Conservation (phyloP, 2,888 invertebrate species). For the Pharmacophagus antenor region DNA sequence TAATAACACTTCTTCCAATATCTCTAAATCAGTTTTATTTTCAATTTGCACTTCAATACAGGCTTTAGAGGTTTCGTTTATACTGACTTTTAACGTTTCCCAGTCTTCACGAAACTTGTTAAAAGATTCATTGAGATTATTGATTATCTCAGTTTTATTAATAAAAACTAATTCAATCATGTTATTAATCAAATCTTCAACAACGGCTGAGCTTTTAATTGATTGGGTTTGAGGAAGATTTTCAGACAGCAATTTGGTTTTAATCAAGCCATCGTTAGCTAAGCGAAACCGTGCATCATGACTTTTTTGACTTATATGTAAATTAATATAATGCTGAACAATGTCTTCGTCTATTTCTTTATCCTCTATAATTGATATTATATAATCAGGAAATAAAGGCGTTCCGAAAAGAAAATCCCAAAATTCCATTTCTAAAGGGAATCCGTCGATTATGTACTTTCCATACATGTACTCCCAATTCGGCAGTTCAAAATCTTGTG, state of each 20-base stretch:
- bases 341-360: constrained; percentile 62
- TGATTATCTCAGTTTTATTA: constrained; percentile 34
- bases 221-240: constrained; percentile 32
- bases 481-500: constrained; percentile 45
- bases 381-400: constrained; percentile 76
- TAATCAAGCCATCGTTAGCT: constrained; percentile 57
- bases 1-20: constrained; percentile 59
- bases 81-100: constrained; percentile 61
- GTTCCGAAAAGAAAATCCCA: constrained; percentile 67
- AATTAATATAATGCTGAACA: constrained; percentile 54
- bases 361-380: constrained; percentile 77
- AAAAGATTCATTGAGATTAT: constrained; percentile 46
- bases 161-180: constrained; percentile 35
- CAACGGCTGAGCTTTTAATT: constrained; percentile 45
- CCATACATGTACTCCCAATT: constrained; percentile 54
- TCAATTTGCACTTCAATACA: constrained; percentile 70
- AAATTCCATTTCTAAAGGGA: constrained; percentile 72
- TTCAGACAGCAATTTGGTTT: constrained; percentile 47
- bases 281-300: constrained; percentile 50
- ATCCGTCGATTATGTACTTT: constrained; percentile 83
- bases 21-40: constrained; percentile 61
- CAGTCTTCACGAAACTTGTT: constrained; percentile 65
- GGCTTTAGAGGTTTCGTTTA: constrained; percentile 62
- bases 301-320: constrained; percentile 51
- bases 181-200: constrained; percentile 42